A percentile compares a stretch with the other conserved stretches of the same genome.
These are phyloP conservation scores for Cryptotis parvus DNA, from an alignment of 2,113 vertebrate genomes.

Conservation along the genomic window DNA sequence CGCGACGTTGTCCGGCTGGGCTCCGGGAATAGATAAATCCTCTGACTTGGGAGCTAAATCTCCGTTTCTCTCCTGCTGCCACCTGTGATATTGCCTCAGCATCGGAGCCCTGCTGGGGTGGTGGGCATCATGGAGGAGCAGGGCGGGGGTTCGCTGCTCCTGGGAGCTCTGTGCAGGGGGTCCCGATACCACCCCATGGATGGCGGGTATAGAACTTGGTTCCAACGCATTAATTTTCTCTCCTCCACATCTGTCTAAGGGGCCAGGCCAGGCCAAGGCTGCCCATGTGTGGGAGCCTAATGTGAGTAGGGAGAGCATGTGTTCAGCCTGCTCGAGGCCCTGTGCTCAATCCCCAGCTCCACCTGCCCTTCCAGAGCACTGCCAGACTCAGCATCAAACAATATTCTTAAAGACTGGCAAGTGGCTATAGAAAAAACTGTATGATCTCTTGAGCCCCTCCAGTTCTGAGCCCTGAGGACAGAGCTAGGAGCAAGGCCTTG, in stretches of 20 bases:
- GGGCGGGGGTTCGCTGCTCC: conserved; percentile 17
- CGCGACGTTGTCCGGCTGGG: not conserved
- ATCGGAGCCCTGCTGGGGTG: conserved; percentile 15
- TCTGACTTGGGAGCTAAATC: conserved; percentile 58
- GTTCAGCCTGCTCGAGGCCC: too few species aligned
- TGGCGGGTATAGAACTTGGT: not conserved
- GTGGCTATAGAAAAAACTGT: too few species aligned
- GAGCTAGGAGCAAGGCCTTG: too few species aligned
- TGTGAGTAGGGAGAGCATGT: not conserved
- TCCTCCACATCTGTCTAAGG: not conserved
- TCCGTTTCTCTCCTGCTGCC: conserved; percentile 71
- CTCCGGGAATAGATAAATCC: conserved; percentile 79
- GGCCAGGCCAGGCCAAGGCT: not conserved
- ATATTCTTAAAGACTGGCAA: too few species aligned
- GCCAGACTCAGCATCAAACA: too few species aligned
- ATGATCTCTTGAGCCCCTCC: too few species aligned
- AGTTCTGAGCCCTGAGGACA: too few species aligned
- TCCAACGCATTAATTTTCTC: not conserved
- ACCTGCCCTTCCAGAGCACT: too few species aligned
- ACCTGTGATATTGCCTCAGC: conserved; percentile 68
- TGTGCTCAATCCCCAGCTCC: too few species aligned
- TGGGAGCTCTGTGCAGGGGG: not conserved
- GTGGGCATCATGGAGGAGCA: not conserved
- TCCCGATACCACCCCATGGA: not conserved
- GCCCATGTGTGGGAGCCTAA: too few species aligned